Evolutionary conservation across 64 coral and sea anemone genomes (phyloP), one percentile per base, ranked within the genome.

Genomic region (Porites australiensis): DNA sequence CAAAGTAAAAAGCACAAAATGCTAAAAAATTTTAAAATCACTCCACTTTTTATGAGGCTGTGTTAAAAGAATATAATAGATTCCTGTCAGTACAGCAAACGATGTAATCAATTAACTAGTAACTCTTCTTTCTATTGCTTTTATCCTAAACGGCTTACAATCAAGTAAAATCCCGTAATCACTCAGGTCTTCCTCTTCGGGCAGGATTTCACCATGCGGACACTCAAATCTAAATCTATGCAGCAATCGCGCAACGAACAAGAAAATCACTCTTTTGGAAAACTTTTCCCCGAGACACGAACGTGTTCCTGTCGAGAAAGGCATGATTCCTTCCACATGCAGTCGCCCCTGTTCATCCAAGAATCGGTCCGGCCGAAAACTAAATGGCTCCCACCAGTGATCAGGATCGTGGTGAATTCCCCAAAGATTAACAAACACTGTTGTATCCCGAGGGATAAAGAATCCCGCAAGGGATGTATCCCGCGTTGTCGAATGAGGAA

Each of bases 401-500:
- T 89, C 21, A 14, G 91, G 87, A 68, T 96, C 95, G 61, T 89
- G 87, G 27, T 93, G 90, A n/a, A 96, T 96, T 50, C 72, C 87
- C 79, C 88, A 93, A 58, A 80, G 60, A 71, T 96, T 93, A 57
- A 96, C 21, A 23, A 90, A 43, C 9, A 96, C 74, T 15, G 72
- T 86, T 3, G 82, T 96, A 46, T 75, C 95, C 46, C 93, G 86
- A 20, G 91, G 82, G 5, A 96, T 84, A 46, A 81, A 68, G 54
- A 93, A 96, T n/a, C 72, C 86, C 3, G 86, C 87, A 23, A 96
- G 84, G 46, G 51, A 16, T 13, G 91, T 93, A 27, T 93, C 91
- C 2, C 13, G 71, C 3, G 75, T 96, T 4, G 91, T 18, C 62
- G 72, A 76, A 9, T 74, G 87, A 3, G 91, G 91, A 7, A 90